These are phyloP conservation scores for Oryzias dopingdopingensis DNA, from an alignment of 2,797 vertebrate genomes.

Conservation along the genomic window DNA sequence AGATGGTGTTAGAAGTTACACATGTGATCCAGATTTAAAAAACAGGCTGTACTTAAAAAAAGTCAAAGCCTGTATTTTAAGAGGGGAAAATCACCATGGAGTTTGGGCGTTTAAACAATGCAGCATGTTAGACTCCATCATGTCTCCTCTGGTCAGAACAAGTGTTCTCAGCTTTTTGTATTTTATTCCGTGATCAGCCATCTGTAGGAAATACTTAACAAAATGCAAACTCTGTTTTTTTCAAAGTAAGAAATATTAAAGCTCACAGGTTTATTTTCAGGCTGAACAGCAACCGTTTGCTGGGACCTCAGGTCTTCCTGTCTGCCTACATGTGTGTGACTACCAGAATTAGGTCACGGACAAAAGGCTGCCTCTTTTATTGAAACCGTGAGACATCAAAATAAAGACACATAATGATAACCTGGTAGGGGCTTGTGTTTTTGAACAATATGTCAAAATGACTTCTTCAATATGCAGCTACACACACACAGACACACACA, in stretches of 20 bases:
- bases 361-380: slow-evolving; percentile 71
- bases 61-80: too few relatives aligned
- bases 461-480: slow-evolving; percentile 55
- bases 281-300: slow-evolving; percentile 14
- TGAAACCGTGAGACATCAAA: slow-evolving; percentile 69
- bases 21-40: too few relatives aligned
- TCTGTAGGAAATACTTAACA: not conserved
- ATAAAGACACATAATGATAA: slow-evolving; percentile 72
- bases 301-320: slow-evolving; percentile 29
- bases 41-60: too few relatives aligned
- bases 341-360: slow-evolving; percentile 80
- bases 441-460: slow-evolving; percentile 66
- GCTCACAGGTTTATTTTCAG: slow-evolving; percentile 5
- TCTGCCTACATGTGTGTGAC: slow-evolving; percentile 71
- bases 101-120: too few relatives aligned
- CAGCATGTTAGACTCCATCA: too few relatives aligned
- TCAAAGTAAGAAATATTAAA: slow-evolving; percentile 15
- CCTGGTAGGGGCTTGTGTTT: slow-evolving; percentile 63
- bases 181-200: too few relatives aligned
- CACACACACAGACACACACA: slow-evolving; percentile 17
- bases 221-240: slow-evolving; percentile 6
- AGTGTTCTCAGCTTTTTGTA: too few relatives aligned
- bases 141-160: too few relatives aligned
- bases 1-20: too few relatives aligned
- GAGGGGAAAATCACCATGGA: too few relatives aligned